Evolutionary conservation across 2,797 vertebrate genomes (phyloP), one percentile per base, ranked within the genome.

Genomic region (Notolepis coatsorum): DNA sequence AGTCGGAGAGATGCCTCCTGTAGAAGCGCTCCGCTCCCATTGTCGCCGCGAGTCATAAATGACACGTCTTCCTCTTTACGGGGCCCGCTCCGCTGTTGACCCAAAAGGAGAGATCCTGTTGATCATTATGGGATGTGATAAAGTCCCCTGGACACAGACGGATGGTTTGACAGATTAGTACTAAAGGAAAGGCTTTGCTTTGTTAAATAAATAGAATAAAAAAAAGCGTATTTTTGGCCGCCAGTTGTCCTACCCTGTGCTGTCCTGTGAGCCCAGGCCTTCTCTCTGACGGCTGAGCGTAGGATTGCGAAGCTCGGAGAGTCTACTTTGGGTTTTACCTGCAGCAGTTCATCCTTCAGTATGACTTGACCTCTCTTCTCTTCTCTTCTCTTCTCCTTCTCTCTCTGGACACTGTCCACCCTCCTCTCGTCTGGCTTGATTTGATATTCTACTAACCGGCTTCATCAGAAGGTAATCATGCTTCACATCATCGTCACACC

Each of bases 381-480:
- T 80, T 84, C 77, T 89, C 66, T 17, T 55, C 69, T 84, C 59
- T 80, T 79, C 91, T 79, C 78, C 75, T 56, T 80, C n/a, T n/a
- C n/a, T n/a, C n/a, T n/a, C n/a, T 90, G 59, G 87, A 91, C 92
- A 89, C 61, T 93, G 89, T 93, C 82, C 58, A 86, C 84, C 88
- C 38, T 84, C 52, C 84, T 89, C 83, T 90, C 84, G 62, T 84
- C 83, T 94, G 92, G 73, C 88, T 88, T 85, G 82, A 84, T 89
- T 85, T 83, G 66, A 82, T 90, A 81, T 87, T 87, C 89, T 91
- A 93, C 84, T 84, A 72, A 90, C 88, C 85, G 74, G 2, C 87
- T 85, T 90, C 89, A 92, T 88, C 89, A 99, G 97, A 99, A 99
- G 97, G 97, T 99, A 97, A 97, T 89, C 80, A 79, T 80, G 80